phyloP scores from a whole-genome alignment of 2,797 vertebrate species.

The Steatocranus sp. region DNA sequence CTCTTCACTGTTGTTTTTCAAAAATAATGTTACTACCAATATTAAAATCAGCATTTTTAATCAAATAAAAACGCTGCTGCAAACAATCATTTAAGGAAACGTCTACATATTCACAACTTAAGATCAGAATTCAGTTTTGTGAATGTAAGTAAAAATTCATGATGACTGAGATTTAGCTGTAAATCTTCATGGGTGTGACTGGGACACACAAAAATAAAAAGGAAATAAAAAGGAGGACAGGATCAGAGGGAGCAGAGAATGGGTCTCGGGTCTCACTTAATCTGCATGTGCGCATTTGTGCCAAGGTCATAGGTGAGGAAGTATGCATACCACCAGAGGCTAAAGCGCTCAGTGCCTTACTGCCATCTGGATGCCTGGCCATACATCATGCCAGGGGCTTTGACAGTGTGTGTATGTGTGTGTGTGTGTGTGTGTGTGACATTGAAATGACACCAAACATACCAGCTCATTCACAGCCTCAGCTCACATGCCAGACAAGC shows the following conservation, averaged over 20 bases:
- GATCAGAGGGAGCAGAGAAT: conserved; percentile 25
- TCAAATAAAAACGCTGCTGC: neutral
- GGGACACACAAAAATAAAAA: neutral
- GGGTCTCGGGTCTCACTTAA: conserved; percentile 5
- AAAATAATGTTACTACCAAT: accelerated
- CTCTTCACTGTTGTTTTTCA: neutral
- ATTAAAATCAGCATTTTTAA: neutral
- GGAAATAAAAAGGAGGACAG: neutral
- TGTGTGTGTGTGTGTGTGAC: neutral
- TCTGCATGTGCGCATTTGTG: conserved; percentile 9
- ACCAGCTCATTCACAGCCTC: conserved; percentile 22
- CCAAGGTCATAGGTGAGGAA: conserved; percentile 53
- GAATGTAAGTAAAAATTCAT: neutral
- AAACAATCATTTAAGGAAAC: neutral
- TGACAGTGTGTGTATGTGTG: neutral
- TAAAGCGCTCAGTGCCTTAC: conserved; percentile 18
- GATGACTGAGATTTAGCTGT: neutral
- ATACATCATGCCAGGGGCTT: conserved; percentile 6
- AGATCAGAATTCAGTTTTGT: neutral
- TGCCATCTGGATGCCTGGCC: conserved; percentile 33
- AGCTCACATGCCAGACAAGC: neutral
- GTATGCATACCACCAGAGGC: conserved; percentile 36
- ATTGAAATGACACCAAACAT: conserved; percentile 33
- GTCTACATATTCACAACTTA: accelerated
- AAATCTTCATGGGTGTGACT: neutral